Conservation (phyloP, 2,888 invertebrate genomes). For the Hypolimnas misippus region DNA sequence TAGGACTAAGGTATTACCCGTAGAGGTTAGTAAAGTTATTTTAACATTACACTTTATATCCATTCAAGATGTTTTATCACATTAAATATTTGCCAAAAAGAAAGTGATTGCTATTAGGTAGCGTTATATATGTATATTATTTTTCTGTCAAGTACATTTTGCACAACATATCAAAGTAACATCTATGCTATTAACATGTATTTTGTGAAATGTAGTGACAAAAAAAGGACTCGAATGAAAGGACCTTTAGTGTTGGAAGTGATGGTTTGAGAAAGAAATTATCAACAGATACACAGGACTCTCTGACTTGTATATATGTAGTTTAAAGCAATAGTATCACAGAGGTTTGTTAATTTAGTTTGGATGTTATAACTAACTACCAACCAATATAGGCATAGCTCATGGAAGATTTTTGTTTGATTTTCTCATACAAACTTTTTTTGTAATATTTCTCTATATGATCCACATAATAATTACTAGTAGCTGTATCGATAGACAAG, state of each 20-base stretch:
- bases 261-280: conserved; percentile 60
- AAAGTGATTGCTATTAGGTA: conserved; percentile 26
- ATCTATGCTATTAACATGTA: conserved; percentile 58
- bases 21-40: conserved; percentile 20
- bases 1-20: conserved; percentile 19
- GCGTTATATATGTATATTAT: conserved; percentile 14
- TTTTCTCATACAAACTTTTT: background rate
- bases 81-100: conserved; percentile 36
- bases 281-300: conserved; percentile 23
- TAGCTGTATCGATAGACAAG: background rate
- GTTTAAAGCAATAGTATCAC: conserved; percentile 5
- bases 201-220: conserved; percentile 50
- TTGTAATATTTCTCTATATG: too few species aligned
- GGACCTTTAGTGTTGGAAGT: conserved; percentile 54
- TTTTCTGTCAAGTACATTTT: conserved; percentile 35
- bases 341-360: conserved; percentile 11
- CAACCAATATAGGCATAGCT: background rate
- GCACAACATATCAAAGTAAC: conserved; percentile 60
- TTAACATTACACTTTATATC: conserved; percentile 14
- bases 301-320: conserved; percentile 33
- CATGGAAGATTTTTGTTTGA: background rate
- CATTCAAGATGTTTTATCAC: conserved; percentile 18
- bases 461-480: too few species aligned
- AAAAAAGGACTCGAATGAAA: conserved; percentile 59
- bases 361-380: background rate